Base-by-base conservation (phyloP, 1,140 invertebrate genomes). In the Carposina sasakii region DNA sequence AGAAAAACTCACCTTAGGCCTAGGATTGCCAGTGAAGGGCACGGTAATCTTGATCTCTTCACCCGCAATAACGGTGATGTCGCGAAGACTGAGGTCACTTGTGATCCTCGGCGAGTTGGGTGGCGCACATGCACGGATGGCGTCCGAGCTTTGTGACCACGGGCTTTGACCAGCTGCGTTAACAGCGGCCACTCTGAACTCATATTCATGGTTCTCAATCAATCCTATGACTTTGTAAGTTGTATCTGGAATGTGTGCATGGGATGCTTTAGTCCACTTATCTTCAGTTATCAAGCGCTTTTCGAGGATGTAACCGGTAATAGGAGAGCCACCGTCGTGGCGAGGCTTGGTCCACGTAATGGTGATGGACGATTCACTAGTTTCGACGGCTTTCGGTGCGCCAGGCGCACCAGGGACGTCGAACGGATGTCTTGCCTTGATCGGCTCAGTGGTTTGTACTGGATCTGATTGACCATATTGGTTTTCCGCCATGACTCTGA, bases 401-500 rank as follows among this genome's bases (percentile, higher is more conserved):
- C 97, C 96, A 48, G 97, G 97, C 8, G 95, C 89, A 34, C 93
- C 94, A 2, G 98, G 97, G 41, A 92, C 90, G 88, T 98, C 96
- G 85, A 98, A 99, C 66, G 97, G 96, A 93, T 98, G 94, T 86
- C 96, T 95, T 0, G 97, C 97, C 56, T 90, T 90, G 57, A 99
- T 94, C 10, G 97, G 93, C 75, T 97, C 94, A 13, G 88, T 89
- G 0, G 96, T 98, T 23, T 89, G 89, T 8, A 93, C 93, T 5
- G 97, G 96, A 58, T 99, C 97, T 20, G 96, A 98, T 48, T 94
- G 91, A 28, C 98, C 98, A 68, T 98, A 97, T 67, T 96, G 91
- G 84, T 99, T 99, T 81, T 99, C 98, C 44, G 98, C 98, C 88
- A 96, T 93, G 1, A 99, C 97, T 50, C 97, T 89, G 90, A 99